Base-by-base conservation (phyloP, 2,113 vertebrate species). In the Lasiurus cinereus region DNA sequence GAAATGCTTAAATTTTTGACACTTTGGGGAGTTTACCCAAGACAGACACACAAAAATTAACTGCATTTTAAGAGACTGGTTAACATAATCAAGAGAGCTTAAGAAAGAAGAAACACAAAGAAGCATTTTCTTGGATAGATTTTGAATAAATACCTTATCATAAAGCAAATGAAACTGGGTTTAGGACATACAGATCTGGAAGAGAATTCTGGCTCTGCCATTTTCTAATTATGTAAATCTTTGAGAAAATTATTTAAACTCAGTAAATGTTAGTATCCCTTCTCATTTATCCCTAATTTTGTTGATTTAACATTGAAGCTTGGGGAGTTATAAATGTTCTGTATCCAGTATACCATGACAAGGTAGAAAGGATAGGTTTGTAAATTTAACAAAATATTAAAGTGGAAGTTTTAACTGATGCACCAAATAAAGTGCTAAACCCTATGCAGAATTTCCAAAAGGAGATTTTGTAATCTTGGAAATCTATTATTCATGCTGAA, bases 181-280 rank as follows among this genome's bases (percentile, higher is more conserved):
- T 91, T 84, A 88, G 59, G 78, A 67, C 46, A 77, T 46, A 59
- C 1, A 67, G 21, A 72, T 33, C 46, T 80, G 29, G 74, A 95
- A 39, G 54, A 3, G 11, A 91, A 67, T 62, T 88, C 67, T 69
- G 46, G 33, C 33, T 90, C 59, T 87, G 8, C 19, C 19, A 29
- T 87, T 95, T 92, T 87, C 77, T 56, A 59, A 62, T 92, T 59
- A 88, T 46, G 46, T 80, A 52, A 95, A 48, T 88, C 18, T 83
- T 83, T 89, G n/a, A 93, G 48, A 73, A 97, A 88, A 94, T 85
- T 76, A 69, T 16, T 94, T 93, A 56, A 96, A 90, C 18, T 96
- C 54, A 43, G 24, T 77, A 76, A 76, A 43, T 82, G 31, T 36
- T 67, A 48, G 13, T 87, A 90, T 94, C 33, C 27, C 72, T 93